Evolutionary conservation across 1,140 invertebrate species (phyloP).

Genomic region (Ooceraea biroi): DNA sequence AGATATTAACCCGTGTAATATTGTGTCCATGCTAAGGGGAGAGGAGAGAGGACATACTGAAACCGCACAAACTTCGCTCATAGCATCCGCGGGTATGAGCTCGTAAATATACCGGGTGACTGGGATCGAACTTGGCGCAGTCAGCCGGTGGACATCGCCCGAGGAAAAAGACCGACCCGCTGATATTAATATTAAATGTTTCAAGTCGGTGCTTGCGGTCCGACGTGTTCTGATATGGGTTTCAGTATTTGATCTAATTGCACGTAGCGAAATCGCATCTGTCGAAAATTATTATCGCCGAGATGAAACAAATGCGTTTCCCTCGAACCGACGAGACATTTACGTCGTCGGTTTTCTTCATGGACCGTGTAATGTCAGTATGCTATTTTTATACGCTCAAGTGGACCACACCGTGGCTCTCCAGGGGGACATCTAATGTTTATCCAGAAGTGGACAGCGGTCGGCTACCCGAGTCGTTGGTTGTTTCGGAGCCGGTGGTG

Average conservation of each 20-base stretch:
- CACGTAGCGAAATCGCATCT: neutral
- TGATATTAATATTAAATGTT: conserved; percentile 10
- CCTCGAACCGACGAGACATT: neutral
- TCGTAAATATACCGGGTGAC: conserved; percentile 74
- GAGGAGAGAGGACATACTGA: conserved; percentile 77
- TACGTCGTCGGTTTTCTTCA: neutral
- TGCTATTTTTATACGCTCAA: conserved; percentile 21
- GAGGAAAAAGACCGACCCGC: conserved; percentile 28
- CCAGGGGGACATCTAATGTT: conserved; percentile 71
- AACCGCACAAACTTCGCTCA: conserved; percentile 82
- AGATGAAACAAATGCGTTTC: neutral
- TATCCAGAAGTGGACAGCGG: conserved; percentile 77
- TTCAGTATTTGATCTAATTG: neutral
- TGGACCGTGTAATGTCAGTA: neutral
- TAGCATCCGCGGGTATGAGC: conserved; percentile 71
- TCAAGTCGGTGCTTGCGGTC: neutral
- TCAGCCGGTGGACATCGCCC: conserved; percentile 43
- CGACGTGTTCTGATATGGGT: too few relatives aligned
- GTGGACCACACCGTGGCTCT: conserved; percentile 40
- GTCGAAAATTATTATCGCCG: neutral
- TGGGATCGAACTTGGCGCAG: conserved; percentile 51
- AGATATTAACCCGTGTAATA: conserved; percentile 81
- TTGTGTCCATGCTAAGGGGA: conserved; percentile 77
- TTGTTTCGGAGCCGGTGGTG: conserved; percentile 74
- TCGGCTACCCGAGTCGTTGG: conserved; percentile 75